Conservation (phyloP, 2,888 invertebrate species). For the Cantharis rufa region DNA sequence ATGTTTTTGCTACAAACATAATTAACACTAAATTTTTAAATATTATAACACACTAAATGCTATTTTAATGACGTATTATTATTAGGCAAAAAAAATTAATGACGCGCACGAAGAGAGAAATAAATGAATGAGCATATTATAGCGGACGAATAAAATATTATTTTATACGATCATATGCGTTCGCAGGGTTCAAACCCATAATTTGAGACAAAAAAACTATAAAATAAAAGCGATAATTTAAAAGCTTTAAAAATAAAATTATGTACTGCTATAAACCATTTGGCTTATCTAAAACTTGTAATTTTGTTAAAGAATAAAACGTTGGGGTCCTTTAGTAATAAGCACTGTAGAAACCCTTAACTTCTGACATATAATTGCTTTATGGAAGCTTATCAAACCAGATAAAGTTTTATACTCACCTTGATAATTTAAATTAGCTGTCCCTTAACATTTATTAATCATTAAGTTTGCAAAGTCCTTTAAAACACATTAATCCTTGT, state of each 20-base stretch:
- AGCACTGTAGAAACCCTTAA: neutral
- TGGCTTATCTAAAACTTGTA: neutral
- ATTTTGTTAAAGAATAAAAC: neutral
- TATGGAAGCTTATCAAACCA: slow-evolving; percentile 18
- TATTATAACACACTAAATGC: neutral
- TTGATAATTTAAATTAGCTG: neutral
- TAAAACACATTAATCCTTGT: neutral
- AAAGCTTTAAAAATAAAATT: neutral
- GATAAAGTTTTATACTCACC: slow-evolving; percentile 23
- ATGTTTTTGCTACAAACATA: slow-evolving; percentile 8
- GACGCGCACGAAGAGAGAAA: neutral
- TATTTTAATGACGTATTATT: neutral
- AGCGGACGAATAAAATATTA: no score
- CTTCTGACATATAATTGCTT: neutral
- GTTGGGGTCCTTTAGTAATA: neutral
- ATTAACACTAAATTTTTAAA: slow-evolving; percentile 5
- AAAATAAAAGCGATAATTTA: neutral
- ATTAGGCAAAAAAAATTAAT: no score
- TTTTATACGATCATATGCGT: no score
- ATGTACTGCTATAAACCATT: neutral
- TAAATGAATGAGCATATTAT: no score
- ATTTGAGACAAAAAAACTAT: neutral
- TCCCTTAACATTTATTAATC: neutral
- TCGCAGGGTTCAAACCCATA: neutral
- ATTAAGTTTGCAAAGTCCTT: neutral